Conservation (phyloP, 2,888 invertebrate genomes). For the Caenorhabditis zanzibari region DNA sequence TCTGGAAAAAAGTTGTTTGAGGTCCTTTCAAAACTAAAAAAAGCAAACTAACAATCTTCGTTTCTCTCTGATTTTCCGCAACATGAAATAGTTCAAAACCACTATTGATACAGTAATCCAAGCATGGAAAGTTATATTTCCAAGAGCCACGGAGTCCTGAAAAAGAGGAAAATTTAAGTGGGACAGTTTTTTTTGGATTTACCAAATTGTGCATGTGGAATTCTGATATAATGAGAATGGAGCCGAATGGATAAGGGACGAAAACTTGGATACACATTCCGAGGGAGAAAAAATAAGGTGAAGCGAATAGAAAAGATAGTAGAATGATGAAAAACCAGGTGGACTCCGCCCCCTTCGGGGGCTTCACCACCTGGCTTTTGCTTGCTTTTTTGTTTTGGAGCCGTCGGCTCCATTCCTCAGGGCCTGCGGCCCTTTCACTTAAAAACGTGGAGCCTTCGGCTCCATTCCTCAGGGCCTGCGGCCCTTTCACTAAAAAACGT, state of each 20-base stretch:
- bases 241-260: constrained; percentile 27
- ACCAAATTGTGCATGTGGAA: constrained; percentile 17
- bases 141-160: background rate
- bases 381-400: too few relatives aligned
- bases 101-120: background rate
- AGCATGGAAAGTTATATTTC: background rate
- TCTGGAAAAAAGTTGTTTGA: background rate
- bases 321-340: too few relatives aligned
- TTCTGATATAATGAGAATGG: constrained; percentile 3
- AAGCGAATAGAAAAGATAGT: background rate
- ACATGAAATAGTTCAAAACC: constrained; percentile 20
- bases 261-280: constrained; percentile 29
- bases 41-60: constrained; percentile 1
- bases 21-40: background rate
- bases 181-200: too few relatives aligned
- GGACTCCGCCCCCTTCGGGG: too few relatives aligned
- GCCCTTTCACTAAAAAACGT: too few relatives aligned
- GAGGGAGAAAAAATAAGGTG: constrained; percentile 17
- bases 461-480: too few relatives aligned
- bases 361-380: too few relatives aligned
- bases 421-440: too few relatives aligned
- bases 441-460: too few relatives aligned
- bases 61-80: constrained; percentile 1
- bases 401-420: too few relatives aligned
- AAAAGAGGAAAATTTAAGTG: background rate